Evolutionary conservation across 2,113 vertebrate genomes (phyloP).

Genomic region (Malurus cyaneus): DNA sequence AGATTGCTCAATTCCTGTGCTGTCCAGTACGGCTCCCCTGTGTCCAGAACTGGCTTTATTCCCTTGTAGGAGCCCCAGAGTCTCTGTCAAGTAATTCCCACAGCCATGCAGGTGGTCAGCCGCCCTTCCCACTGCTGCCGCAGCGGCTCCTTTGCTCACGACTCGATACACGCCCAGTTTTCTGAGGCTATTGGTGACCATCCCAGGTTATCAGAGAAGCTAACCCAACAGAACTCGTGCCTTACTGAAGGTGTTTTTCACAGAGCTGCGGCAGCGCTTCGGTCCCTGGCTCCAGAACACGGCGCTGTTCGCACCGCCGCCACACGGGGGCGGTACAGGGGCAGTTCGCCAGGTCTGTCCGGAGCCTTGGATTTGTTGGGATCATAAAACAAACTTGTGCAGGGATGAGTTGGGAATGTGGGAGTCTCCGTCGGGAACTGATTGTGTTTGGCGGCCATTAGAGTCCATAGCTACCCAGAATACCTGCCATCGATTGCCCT

Average conservation of each 20-base stretch:
- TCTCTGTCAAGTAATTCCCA: background rate
- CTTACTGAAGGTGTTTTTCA: accelerated
- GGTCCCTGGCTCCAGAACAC: too few species aligned
- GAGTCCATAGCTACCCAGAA: background rate
- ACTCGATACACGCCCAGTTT: background rate
- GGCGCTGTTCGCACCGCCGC: background rate
- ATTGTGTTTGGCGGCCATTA: too few species aligned
- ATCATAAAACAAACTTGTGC: accelerated
- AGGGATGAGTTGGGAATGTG: background rate
- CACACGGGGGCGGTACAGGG: background rate
- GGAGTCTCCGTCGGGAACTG: background rate
- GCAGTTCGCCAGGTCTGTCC: background rate
- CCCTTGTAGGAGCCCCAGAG: background rate
- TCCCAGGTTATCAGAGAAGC: background rate
- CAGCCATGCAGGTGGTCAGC: background rate
- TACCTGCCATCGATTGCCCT: background rate
- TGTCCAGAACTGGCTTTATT: background rate
- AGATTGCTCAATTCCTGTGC: background rate
- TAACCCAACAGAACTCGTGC: accelerated
- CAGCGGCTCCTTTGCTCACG: background rate
- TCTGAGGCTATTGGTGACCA: accelerated
- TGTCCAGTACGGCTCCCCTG: background rate
- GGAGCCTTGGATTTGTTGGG: background rate
- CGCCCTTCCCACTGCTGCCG: background rate
- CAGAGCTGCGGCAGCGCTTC: background rate